Percentiles rank a stretch among this genome's conserved stretches.
These are phyloP conservation scores for Ciconia stormi DNA, from an alignment of 2,113 vertebrate genomes.

Conservation along the genomic window DNA sequence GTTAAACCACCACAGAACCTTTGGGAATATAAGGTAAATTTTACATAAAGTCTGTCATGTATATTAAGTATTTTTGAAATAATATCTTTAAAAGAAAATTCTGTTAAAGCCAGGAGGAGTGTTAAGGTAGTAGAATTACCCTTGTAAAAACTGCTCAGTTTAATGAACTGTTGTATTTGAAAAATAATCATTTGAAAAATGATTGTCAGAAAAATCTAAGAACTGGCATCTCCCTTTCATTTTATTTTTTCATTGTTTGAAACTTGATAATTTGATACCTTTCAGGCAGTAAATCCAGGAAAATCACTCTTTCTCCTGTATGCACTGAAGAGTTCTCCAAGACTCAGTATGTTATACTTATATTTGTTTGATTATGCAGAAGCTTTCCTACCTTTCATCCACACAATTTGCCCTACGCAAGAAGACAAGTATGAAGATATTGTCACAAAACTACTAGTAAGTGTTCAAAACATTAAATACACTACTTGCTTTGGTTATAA, in stretches of 20 bases:
- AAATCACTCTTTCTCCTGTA: conserved; percentile 92
- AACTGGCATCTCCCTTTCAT: not conserved
- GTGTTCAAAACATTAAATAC: not conserved
- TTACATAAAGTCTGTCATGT: not conserved
- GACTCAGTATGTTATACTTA: conserved; percentile 89
- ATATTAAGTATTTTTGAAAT: not conserved
- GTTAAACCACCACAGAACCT: conserved; percentile 91
- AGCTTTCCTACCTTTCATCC: conserved; percentile 91
- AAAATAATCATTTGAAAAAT: not conserved
- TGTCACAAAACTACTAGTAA: conserved; percentile 79
- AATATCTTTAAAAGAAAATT: not conserved
- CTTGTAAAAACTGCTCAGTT: not conserved
- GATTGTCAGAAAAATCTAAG: not conserved
- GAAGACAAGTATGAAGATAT: conserved; percentile 61
- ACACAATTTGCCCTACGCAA: conserved; percentile 85
- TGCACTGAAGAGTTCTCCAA: conserved; percentile 89
- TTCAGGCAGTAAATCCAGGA: conserved; percentile 86
- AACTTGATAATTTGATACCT: not conserved
- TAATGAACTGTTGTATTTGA: not conserved
- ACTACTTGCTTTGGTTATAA: not conserved
- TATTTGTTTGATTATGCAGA: conserved; percentile 92
- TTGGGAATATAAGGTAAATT: conserved; percentile 93
- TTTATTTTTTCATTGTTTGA: not conserved
- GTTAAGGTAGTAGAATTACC: not conserved
- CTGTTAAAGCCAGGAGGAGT: not conserved